Evolutionary conservation across 37 sponge, comb jelly and placozoan species (phyloP).

Genomic region (Halisarca cf. caerulea): DNA sequence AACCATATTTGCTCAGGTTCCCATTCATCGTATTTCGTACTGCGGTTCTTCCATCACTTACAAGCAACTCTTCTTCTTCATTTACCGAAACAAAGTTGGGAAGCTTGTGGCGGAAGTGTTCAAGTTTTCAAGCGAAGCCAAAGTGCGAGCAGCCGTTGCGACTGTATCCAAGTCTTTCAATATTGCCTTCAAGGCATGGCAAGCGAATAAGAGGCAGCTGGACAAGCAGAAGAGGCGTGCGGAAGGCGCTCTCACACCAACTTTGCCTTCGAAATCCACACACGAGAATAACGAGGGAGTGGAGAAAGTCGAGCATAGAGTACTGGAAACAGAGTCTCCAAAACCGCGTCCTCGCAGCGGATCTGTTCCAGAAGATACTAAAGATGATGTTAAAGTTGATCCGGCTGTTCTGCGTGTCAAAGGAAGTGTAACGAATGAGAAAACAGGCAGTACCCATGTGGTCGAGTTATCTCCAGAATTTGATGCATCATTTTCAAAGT

Average conservation of each 20-base stretch:
- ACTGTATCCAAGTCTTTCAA: constrained; percentile 81
- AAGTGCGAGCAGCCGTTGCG: constrained; percentile 59
- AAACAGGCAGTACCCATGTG: constrained; percentile 74
- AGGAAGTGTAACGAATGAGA: constrained; percentile 34
- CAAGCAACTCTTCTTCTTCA: constrained; percentile 65
- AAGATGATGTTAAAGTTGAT: not conserved
- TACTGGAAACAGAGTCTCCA: constrained; percentile 4
- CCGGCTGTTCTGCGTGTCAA: constrained; percentile 37
- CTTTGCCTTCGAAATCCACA: not conserved
- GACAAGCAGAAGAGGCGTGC: constrained; percentile 7
- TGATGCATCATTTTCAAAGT: constrained; percentile 32
- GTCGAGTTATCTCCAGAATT: constrained; percentile 64
- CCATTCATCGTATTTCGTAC: constrained; percentile 72
- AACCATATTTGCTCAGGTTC: constrained; percentile 35
- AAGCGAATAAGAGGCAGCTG: constrained; percentile 36
- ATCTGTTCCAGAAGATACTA: constrained; percentile 33
- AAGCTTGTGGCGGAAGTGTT: constrained; percentile 54
- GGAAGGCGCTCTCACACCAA: constrained; percentile 41
- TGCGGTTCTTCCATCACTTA: constrained; percentile 48
- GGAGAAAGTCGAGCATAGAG: not conserved
- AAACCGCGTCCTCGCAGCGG: constrained; percentile 23
- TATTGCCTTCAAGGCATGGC: constrained; percentile 83
- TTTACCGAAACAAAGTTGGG: constrained; percentile 57
- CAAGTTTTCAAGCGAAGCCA: constrained; percentile 28
- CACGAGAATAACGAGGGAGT: not conserved